Evolutionary conservation across 1,140 invertebrate species (phyloP).

Genomic region (Eupristina koningsbergeri): DNA sequence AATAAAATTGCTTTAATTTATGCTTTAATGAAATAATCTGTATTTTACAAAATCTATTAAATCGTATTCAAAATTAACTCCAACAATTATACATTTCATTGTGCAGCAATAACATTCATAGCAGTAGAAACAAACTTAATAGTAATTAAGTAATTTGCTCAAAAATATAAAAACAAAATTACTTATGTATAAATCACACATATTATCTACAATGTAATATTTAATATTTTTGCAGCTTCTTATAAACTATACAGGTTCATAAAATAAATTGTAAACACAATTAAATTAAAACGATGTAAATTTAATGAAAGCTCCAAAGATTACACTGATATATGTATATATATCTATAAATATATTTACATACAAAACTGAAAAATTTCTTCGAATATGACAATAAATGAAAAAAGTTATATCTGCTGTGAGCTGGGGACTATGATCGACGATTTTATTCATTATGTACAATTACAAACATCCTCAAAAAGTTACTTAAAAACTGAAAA

Average conservation of each 20-base stretch:
- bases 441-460: slow-evolving; percentile 45
- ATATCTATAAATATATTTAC: slow-evolving; percentile 55
- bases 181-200: no score
- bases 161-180: no score
- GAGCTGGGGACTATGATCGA: slow-evolving; percentile 51
- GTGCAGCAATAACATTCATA: no score
- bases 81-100: no score
- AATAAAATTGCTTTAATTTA: no score
- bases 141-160: no score
- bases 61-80: no score
- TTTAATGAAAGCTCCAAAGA: slow-evolving; percentile 60
- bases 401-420: slow-evolving; percentile 46
- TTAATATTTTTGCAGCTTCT: neutral
- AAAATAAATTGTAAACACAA: slow-evolving; percentile 5
- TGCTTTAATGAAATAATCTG: no score
- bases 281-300: slow-evolving; percentile 58
- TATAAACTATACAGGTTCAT: neutral
- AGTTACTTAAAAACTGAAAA: slow-evolving; percentile 43
- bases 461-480: slow-evolving; percentile 49
- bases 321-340: slow-evolving; percentile 45
- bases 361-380: slow-evolving; percentile 50
- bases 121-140: no score
- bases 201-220: no score
- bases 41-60: no score
- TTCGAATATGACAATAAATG: slow-evolving; percentile 38